Base-by-base conservation (phyloP, 2,113 vertebrate genomes). In the Rhipidura dahli region DNA sequence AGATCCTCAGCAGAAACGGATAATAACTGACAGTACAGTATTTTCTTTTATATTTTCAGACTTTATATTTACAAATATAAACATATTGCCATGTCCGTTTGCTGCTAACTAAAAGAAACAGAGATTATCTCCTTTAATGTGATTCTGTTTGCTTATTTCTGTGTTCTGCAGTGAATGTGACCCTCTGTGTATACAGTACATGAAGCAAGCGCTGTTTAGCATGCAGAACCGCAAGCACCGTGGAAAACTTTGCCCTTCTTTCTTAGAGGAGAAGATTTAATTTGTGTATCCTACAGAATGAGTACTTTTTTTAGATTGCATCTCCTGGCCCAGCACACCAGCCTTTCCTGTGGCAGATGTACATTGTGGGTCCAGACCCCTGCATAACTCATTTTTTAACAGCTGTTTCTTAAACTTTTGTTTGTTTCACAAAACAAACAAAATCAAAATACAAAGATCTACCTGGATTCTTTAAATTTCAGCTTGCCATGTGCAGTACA, bases 41-140 rank as follows among this genome's bases (percentile, higher is more conserved):
- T 93, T 82, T 87, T 91, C 27, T 69, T 71, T 61, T 56, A 30
- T 61, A 54, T 49, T 73, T 86, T 57, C 60, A 53, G 93, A 76
- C 66, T 80, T 90, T 13, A 27, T 92, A 96, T 96, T 97, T 96
- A 87, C 53, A 95, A 83, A 86, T 78, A 91, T 13, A 93, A 93
- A 63, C 69, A 85, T 91, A 91, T 14, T 42, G 64, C 93, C 87
- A 87, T 57, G 93, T 91, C 82, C 42, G 28, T 94, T 95, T 96
- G 64, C 47, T 94, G 70, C 27, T 89, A 96, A 96, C 49, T 42
- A 85, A 77, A 95, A 72, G 88, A 90, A 95, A 92, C 93, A 72
- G 77, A 96, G 60, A 96, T 97, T 94, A 96, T 95, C 83, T 66
- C 71, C 35, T 91, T 95, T 96, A 97, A 97, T 91, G 90, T 95